Conservation (phyloP, 2,113 vertebrate species). For the Chionodraco myersi region DNA sequence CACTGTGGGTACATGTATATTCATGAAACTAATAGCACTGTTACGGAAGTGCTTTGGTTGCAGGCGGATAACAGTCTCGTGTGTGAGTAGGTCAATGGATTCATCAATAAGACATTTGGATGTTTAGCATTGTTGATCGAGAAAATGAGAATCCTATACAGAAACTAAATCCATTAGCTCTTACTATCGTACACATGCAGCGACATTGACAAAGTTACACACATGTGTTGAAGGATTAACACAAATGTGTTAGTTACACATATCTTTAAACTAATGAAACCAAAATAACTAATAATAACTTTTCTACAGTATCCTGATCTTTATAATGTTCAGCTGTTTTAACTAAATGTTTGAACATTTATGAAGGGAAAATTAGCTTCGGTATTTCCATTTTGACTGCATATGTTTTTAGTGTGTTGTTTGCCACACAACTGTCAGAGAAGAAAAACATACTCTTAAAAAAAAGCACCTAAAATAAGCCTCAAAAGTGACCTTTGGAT, state of each 20-base stretch:
- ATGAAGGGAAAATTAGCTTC: too few relatives aligned
- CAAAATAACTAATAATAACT: neutral
- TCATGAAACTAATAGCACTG: constrained; percentile 28
- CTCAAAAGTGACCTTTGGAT: too few relatives aligned
- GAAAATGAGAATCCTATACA: constrained; percentile 27
- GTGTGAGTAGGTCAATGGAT: constrained; percentile 41
- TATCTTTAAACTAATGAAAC: too few relatives aligned
- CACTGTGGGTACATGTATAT: neutral
- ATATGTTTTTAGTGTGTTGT: too few relatives aligned
- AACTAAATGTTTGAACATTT: too few relatives aligned
- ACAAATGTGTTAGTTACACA: neutral
- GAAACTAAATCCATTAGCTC: constrained; percentile 11
- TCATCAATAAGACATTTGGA: constrained; percentile 47
- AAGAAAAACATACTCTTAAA: too few relatives aligned
- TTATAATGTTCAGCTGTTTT: neutral
- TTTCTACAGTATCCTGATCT: neutral
- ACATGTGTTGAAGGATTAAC: neutral
- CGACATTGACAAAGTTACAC: neutral
- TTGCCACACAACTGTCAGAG: too few relatives aligned
- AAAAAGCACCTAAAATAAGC: too few relatives aligned
- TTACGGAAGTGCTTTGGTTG: constrained; percentile 34
- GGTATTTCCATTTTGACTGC: too few relatives aligned
- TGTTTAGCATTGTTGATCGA: constrained; percentile 38
- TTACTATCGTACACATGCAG: neutral
- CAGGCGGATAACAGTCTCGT: constrained; percentile 36